These are phyloP conservation scores for Hippasteria phrygiana DNA, from an alignment of 53 echinoderm and acorn worm genomes.

Conservation along the genomic window DNA sequence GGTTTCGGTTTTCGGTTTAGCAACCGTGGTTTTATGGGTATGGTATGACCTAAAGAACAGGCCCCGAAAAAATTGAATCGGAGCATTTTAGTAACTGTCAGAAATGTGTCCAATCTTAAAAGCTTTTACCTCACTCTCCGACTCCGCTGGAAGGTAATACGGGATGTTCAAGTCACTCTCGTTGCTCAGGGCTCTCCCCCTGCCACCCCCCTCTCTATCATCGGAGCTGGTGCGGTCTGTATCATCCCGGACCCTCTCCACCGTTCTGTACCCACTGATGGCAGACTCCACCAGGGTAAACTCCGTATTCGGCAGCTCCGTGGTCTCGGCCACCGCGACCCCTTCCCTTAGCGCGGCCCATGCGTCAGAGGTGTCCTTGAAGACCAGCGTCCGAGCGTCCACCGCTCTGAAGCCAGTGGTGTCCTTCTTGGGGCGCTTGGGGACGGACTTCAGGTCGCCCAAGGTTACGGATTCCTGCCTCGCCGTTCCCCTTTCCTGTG, in stretches of 20 bases:
- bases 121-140: too few relatives aligned
- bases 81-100: too few relatives aligned
- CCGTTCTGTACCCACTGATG: conserved; percentile 80
- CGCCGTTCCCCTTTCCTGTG: neutral
- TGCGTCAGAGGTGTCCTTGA: conserved; percentile 87
- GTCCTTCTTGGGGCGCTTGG: neutral
- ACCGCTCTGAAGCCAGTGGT: neutral
- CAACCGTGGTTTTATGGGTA: too few relatives aligned
- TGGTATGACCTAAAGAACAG: too few relatives aligned
- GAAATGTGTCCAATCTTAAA: too few relatives aligned
- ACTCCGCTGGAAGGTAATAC: too few relatives aligned
- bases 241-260: conserved; percentile 65
- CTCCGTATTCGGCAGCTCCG: conserved; percentile 80
- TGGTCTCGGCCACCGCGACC: conserved; percentile 35
- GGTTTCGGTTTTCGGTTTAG: too few relatives aligned
- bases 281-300: conserved; percentile 84
- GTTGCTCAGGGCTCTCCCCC: conserved; percentile 6
- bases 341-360: conserved; percentile 91
- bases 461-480: conserved; percentile 2
- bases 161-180: conserved; percentile 33
- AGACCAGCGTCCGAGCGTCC: conserved; percentile 71
- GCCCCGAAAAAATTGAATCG: too few relatives aligned
- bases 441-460: neutral
- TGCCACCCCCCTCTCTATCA: neutral
- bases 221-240: neutral